Percentiles rank a stretch among this genome's conserved stretches.
Conservation (phyloP, 2,797 vertebrate species). For the Channa striata region DNA sequence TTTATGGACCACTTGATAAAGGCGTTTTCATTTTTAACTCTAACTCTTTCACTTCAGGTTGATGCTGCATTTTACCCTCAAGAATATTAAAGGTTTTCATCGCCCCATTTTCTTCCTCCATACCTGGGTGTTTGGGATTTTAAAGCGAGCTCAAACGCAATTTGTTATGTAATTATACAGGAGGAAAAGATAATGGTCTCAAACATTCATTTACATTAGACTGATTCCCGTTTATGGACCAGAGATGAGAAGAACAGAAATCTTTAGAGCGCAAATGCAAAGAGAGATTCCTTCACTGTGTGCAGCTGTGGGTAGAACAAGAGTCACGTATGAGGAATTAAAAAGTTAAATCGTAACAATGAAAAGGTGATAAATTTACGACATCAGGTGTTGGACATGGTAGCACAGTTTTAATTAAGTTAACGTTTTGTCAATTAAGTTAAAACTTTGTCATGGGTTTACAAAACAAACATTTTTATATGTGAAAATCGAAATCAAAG, state of each 20-base stretch:
- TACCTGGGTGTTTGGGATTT: not conserved
- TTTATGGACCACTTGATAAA: slow-evolving; percentile 42
- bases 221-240: not conserved
- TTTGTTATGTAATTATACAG: not conserved
- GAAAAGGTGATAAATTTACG: slow-evolving; percentile 17
- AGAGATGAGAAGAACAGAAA: not conserved
- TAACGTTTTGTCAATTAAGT: too few relatives aligned
- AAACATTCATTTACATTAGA: not conserved
- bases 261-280: not conserved
- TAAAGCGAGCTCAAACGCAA: slow-evolving; percentile 12
- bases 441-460: too few relatives aligned
- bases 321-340: not conserved
- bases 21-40: slow-evolving; percentile 22
- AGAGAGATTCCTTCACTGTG: not conserved
- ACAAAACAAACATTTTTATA: too few relatives aligned
- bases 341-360: slow-evolving; percentile 20
- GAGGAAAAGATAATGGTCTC: slow-evolving; percentile 2
- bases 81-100: slow-evolving; percentile 39
- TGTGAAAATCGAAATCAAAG: too few relatives aligned
- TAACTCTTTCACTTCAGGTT: slow-evolving; percentile 28
- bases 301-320: not conserved
- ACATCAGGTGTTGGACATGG: not conserved
- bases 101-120: not conserved
- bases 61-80: slow-evolving; percentile 12
- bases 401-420: too few relatives aligned